Percentiles rank a stretch among this genome's conserved stretches.
These are phyloP conservation scores for Epiblema foenella DNA, from an alignment of 2,888 invertebrate species.

Conservation along the genomic window DNA sequence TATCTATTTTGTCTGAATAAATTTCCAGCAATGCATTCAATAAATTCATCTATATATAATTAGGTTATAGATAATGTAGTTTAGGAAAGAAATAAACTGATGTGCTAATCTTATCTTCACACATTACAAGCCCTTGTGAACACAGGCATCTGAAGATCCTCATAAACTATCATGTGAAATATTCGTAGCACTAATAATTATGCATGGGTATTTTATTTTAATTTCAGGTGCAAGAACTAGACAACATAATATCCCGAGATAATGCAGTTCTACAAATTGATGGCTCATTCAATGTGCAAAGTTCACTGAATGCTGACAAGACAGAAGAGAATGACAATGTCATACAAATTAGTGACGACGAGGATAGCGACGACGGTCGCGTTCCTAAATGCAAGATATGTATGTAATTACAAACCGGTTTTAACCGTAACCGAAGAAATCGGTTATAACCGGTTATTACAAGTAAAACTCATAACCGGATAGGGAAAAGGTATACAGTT, in stretches of 20 bases:
- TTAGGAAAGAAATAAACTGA: no score
- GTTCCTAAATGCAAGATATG: conserved; percentile 75
- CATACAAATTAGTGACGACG: conserved; percentile 82
- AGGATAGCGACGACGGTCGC: conserved; percentile 63
- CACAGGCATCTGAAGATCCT: background rate
- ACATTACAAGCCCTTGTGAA: no score
- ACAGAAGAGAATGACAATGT: conserved; percentile 63
- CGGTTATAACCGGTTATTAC: no score
- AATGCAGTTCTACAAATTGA: conserved; percentile 88
- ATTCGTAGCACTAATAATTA: background rate
- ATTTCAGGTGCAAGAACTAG: conserved; percentile 85
- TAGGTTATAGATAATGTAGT: background rate
- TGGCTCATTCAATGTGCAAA: conserved; percentile 83
- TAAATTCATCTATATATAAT: background rate
- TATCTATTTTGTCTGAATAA: no score
- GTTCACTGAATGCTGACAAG: conserved; percentile 49
- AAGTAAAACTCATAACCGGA: no score
- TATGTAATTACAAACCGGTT: conserved; percentile 57
- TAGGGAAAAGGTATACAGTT: no score
- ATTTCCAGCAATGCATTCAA: background rate
- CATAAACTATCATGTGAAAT: background rate
- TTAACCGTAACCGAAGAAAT: no score
- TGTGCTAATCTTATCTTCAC: no score
- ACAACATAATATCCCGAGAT: conserved; percentile 81
- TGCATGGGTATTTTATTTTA: conserved; percentile 30